Evolutionary conservation across 2,797 vertebrate species (phyloP), one percentile per base, ranked within the genome.

Genomic region (Buphagus erythrorhynchus): DNA sequence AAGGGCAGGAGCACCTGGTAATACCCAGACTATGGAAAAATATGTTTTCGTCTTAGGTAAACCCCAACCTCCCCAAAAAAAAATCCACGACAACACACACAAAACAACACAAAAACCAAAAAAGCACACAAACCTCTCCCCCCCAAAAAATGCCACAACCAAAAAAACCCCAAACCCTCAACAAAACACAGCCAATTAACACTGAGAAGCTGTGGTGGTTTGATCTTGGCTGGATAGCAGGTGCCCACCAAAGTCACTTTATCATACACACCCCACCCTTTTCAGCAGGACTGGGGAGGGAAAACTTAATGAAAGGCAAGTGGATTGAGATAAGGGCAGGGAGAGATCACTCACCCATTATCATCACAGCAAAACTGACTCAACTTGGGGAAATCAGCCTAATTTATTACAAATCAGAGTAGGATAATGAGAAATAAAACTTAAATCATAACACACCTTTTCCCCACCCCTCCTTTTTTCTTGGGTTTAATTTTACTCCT

Each of bases 91-190:
- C 33, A 4, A 4, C 29, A 36, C 2, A 36, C 36, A 28, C 1
- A 54, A 19, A 38, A 16, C 17, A n/a, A 31, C 16, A 46, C 25
- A 26, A 59, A 3, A 26, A 1, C 4, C 1, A 59, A 62, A 63
- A 55, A 31, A 24, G 3, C 31, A 31, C n/a, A 62, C 16, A 19
- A 13, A 3, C 9, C 9, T 13, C 31, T 6, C 19, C 15, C 16
- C 2, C 3, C 7, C 9, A 5, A 31, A 51, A 11, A 58, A 38
- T 2, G 4, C 28, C 13, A 31, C 29, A 24, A 26, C 3, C 6
- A 22, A 22, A 42, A 69, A 31, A 21, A 3, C 3, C 4, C 4
- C 17, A 65, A 51, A 82, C 5, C 2, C 17, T 35, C 22, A 24
- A 46, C 6, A 43, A 57, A 66, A 49, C 6, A 25, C 4, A 61